Base-by-base conservation (phyloP, 1,140 invertebrate species). In the Heliconius hewitsoni region DNA sequence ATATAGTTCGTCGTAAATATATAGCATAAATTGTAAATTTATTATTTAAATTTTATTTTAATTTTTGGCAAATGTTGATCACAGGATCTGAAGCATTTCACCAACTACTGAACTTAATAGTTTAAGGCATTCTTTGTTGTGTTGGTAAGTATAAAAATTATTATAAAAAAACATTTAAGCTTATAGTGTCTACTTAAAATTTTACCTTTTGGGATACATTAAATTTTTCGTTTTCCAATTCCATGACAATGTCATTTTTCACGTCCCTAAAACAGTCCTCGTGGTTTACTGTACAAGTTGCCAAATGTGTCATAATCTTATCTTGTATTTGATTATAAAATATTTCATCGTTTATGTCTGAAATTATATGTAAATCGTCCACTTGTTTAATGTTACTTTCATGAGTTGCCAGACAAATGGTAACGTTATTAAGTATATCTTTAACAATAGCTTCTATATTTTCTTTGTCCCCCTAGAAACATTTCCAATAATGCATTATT, bases 251-350 rank as follows among this genome's bases (percentile, higher is more conserved):
- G 34, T 81, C 78, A 75, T 81, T 57, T 75, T 80, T 84, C 11
- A 84, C 81, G 72, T 78, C 74, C 23, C 81, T 57, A 37, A 86
- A 55, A 84, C 88, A 89, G 76, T 84, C 73, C 42, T 88, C 84
- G 27, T 74, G 34, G 74, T 81, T 70, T n/a, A 82, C 30, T 13
- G 84, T 81, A 46, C 74, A 75, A 77, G 19, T 37, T 37, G 42
- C 19, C 30, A 76, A 76, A 27, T 37, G 34, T 42, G 74, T 13
- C 37, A n/a, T 18, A n/a, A 76, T 76, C 71, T 76, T 70, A 70
- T 80, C 57, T 74, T 89, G 81, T 27, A 86, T 19, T n/a, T 81
- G 66, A 78, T 73, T 46, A 1, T 83, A 77, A 60, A 87, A 83
- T 23, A 82, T 52, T 34, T 77, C 72, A 42, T 89, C 81, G 16